Base-by-base conservation (phyloP, 2,113 vertebrate species). In the Notarius lentiginosus region DNA sequence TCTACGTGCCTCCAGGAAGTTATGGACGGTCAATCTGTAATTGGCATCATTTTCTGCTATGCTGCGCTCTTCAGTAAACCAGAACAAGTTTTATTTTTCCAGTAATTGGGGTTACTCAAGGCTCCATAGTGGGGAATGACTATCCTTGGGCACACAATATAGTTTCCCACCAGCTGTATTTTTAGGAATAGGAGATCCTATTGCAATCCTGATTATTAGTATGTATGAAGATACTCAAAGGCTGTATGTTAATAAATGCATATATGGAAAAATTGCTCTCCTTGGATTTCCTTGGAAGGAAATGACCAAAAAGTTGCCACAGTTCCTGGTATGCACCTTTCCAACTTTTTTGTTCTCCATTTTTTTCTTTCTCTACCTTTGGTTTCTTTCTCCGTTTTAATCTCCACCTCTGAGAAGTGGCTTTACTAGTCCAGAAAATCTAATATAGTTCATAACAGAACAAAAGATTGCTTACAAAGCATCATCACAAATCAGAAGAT, bases 21-120 rank as follows among this genome's bases (percentile, higher is more conserved):
- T 83, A 47, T 88, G 22, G 76, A 15, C 68, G 63, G 9, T 90
- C 89, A 89, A 89, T 89, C 61, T 86, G 91, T 94, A 93, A 94
- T 87, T 93, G 94, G 92, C 92, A 92, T 91, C 88, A 93, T 94
- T 93, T 95, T 96, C 95, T 93, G 94, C 94, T 94, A 84, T 89
- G 91, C 91, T 94, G 93, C 93, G 83, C 91, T 91, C 90, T 85
- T 84, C 91, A 93, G 90, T 92, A 92, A 93, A 93, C 93, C 93
- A 92, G 91, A 95, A 95, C 93, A 53, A 92, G 91, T 93, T 92
- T 91, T 94, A 93, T 95, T 94, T 89, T 92, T 94, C 89, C 89
- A 90, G 91, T 92, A 88, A 86, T 89, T 87, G 83, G 82, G 83
- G 92, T 91, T 91, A 91, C 86, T 81, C 89, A 87, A 90, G 88